Base-by-base conservation (phyloP, 1,140 invertebrate species). In the Pseudomyrmex concolor region DNA sequence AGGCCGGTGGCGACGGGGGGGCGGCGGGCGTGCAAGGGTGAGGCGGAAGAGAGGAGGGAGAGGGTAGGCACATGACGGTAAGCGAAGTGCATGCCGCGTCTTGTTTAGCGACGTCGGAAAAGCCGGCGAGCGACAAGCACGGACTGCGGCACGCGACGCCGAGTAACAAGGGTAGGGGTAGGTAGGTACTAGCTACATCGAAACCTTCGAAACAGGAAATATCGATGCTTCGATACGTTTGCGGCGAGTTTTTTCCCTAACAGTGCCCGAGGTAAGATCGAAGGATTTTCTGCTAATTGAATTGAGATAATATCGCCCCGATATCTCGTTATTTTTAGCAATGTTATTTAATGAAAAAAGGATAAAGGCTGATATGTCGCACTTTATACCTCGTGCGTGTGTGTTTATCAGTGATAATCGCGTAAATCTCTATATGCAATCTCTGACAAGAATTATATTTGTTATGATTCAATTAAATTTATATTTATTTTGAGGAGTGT, bases 51-150 rank as follows among this genome's bases (percentile, higher is more conserved):
- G 25, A 25, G 25, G 2, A 25, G 25, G 25, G 22, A 82, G 43
- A 57, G 80, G 45, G 66, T 50, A 60, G 59, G 81, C 57, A 51
- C 55, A 66, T 71, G 76, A 85, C 78, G 70, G 78, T 82, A 77
- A 78, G 72, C 71, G 60, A 70, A 77, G 80, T 85, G 83, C 74
- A 89, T 78, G 83, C 88, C 77, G 83, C 86, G 85, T 89, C 87
- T 90, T 90, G 88, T 91, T 91, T 90, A 88, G 81, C 84, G 73
- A 74, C 90, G 86, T 86, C 67, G 70, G 74, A 85, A 87, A 86
- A 87, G 86, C 85, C 83, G 81, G 67, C 73, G 71, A 80, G 77
- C 84, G 83, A 89, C 83, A 81, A 86, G 83, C 83, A 84, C 64
- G 63, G 84, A 88, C 86, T 88, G 83, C 63, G 85, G 67, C 86